Conservation (phyloP, 2,797 vertebrate species). For the Lithobates pipiens region DNA sequence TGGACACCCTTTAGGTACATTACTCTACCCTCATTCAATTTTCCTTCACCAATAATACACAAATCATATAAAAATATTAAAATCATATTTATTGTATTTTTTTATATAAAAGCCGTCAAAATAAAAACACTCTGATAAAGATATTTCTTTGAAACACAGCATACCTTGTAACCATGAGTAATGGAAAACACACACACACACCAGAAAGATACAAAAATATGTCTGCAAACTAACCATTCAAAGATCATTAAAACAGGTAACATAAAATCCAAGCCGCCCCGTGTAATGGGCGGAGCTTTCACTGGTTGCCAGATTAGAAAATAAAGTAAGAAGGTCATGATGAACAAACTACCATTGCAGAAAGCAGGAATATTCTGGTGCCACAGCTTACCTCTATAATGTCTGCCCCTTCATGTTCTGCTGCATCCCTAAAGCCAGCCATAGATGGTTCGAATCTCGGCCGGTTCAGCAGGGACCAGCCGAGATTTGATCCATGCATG, state of each 20-base stretch:
- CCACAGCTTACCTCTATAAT: not conserved
- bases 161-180: not conserved
- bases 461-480: no score
- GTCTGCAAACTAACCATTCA: not conserved
- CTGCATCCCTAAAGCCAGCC: no score
- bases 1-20: no score
- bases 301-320: no score
- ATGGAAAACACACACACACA: not conserved
- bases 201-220: not conserved
- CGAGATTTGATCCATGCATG: no score
- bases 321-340: not conserved
- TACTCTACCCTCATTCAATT: no score
- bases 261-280: not conserved
- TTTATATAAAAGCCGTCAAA: not conserved
- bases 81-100: not conserved
- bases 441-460: no score
- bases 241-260: not conserved
- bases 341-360: not conserved
- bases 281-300: no score
- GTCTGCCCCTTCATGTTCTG: not conserved
- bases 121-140: not conserved
- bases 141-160: not conserved
- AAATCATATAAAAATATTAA: not conserved
- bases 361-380: not conserved
- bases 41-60: not conserved